phyloP scores from a whole-genome alignment of 1,140 invertebrate genomes.

The Monomorium pharaonis region DNA sequence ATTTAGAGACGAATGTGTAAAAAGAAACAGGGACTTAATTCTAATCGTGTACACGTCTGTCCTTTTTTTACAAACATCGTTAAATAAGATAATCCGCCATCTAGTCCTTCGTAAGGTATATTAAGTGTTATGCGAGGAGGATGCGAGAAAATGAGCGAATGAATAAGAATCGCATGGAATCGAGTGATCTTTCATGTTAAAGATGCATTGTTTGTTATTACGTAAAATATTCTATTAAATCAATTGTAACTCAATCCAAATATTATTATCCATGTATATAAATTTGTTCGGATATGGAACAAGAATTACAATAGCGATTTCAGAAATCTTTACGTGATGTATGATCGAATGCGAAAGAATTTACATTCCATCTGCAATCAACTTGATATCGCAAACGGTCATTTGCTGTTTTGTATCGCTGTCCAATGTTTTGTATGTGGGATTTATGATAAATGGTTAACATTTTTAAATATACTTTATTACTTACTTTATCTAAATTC shows the following conservation, averaged over 20 bases:
- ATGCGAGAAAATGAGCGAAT: conserved; percentile 32
- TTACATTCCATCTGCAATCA: background rate
- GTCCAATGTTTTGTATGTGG: background rate
- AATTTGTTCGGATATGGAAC: background rate
- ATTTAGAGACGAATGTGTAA: background rate
- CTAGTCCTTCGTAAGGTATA: conserved; percentile 39
- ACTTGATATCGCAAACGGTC: background rate
- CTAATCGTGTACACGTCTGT: background rate
- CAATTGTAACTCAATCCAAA: conserved; percentile 1
- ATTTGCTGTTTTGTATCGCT: conserved; percentile 24
- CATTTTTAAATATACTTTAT: conserved; percentile 8
- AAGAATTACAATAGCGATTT: conserved; percentile 5
- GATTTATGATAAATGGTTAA: conserved; percentile 7
- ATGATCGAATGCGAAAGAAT: conserved; percentile 12
- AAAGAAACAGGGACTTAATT: conserved; percentile 8
- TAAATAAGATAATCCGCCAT: conserved; percentile 33
- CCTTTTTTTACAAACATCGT: conserved; percentile 39
- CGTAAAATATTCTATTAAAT: conserved; percentile 13
- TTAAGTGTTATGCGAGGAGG: conserved; percentile 39
- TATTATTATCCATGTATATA: background rate
- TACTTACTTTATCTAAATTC: conserved; percentile 4
- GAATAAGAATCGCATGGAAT: conserved; percentile 5
- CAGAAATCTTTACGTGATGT: background rate
- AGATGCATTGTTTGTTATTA: background rate
- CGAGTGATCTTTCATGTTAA: conserved; percentile 21